Base-by-base conservation (phyloP, 2,113 vertebrate genomes). In the Colaptes auratus region DNA sequence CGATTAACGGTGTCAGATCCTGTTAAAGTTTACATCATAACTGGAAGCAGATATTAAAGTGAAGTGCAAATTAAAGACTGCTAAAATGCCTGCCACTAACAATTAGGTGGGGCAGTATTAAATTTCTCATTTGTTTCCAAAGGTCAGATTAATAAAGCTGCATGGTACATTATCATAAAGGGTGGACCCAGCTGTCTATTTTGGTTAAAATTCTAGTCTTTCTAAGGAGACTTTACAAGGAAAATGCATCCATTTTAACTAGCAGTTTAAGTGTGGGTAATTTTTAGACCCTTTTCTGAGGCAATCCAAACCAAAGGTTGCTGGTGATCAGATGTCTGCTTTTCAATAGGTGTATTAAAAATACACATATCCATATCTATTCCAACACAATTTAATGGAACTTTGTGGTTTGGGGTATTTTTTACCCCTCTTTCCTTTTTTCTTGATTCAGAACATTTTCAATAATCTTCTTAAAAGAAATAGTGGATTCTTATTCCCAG, bases 61-160 rank as follows among this genome's bases (percentile, higher is more conserved):
- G 95, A 98, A 97, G 95, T 94, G 83, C 93, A 98, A 98, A 97
- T 98, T 98, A 98, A 96, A 95, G 71, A 75, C 93, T 96, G 82
- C 93, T 97, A 95, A 98, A 98, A 95, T 90, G 91, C 96, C 97
- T 98, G 97, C 96, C 97, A 96, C 97, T 97, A 97, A 98, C 96
- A 98, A 97, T 98, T 98, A 97, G 95, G 95, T 89, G 87, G 97
- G 96, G 82, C 74, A 95, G 91, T 97, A 96, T 97, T 97, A 98
- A 96, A 98, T 97, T 96, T 96, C 97, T 98, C 94, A 96, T 97
- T 97, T 96, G 97, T 97, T 97, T 98, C 96, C 46, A 88, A 96
- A 97, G 98, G 98, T 98, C 98, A 98, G 94, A 97, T 97, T 98
- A 97, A 98, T 98, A 98, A 98, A 98, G 96, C 97, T 97, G 88